Evolutionary conservation across 2,888 invertebrate genomes (phyloP), one percentile per base, ranked within the genome.

Genomic region (Entomobrya multifasciata): DNA sequence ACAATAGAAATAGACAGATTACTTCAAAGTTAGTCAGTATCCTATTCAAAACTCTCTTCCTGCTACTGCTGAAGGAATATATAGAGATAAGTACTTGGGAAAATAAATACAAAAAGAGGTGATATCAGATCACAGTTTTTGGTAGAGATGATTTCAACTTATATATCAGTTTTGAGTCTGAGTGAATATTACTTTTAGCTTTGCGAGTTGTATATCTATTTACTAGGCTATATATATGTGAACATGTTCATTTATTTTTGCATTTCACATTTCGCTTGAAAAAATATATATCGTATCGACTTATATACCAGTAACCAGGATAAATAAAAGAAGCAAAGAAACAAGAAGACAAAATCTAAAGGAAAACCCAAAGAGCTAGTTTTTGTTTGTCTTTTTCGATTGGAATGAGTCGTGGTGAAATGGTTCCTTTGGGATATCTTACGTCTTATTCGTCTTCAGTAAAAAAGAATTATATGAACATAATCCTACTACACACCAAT

Each of bases 341-440:
- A 49, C 15, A 47, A 83, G 36, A 49, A 60, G 67, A 60, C 20
- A 57, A 27, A 85, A 60, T 47, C 20, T 36, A 67, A 70, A 77
- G 49, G 62, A 82, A 72, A 85, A 78, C 85, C 78, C 22, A 85
- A 60, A 80, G 65, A 78, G 70, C 78, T 60, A 60, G 49, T 85
- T 87, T 88, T 85, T 88, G 88, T 88, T 88, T 88, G 88, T 88
- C 87, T 88, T 87, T 88, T 85, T 85, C 81, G 81, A 81, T 87
- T 85, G 78, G 81, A 76, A 67, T 81, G 83, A 67, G 60, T 49
- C 81, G 49, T 57, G 85, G 17, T 85, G 86, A 88, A 87, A 88
- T 86, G 85, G 86, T 78, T 88, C 88, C 88, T 78, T 57, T 47
- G 88, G 88, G 88, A 88, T 67, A 70, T 57, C 72, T 82, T 60